These are phyloP conservation scores for Orthosia gothica DNA, from an alignment of 2,888 invertebrate genomes.

Conservation along the genomic window DNA sequence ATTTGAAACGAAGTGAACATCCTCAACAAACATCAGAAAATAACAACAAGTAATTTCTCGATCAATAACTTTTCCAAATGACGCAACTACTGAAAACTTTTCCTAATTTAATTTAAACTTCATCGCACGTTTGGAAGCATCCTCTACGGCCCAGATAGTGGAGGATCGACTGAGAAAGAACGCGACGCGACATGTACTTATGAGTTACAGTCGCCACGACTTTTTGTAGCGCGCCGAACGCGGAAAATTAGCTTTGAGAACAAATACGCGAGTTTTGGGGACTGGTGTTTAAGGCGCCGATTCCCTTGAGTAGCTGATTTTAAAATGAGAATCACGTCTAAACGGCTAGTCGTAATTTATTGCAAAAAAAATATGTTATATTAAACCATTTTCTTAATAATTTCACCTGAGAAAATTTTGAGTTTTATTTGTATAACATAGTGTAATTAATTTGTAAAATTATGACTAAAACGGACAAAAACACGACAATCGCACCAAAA, in stretches of 20 bases:
- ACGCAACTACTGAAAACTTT: not conserved
- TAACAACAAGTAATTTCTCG: not conserved
- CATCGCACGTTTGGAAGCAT: constrained; percentile 63
- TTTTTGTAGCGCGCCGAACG: constrained; percentile 73
- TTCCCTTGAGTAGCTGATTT: no score
- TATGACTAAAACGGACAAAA: no score
- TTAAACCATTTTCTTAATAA: no score
- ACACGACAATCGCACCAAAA: no score
- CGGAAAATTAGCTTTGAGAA: constrained; percentile 74
- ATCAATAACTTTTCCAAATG: not conserved
- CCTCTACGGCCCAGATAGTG: constrained; percentile 75
- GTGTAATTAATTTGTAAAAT: no score
- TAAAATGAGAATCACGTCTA: no score
- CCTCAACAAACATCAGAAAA: no score
- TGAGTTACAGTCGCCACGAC: constrained; percentile 85
- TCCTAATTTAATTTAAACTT: not conserved
- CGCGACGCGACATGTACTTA: constrained; percentile 87
- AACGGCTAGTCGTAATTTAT: no score
- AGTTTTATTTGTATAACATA: no score
- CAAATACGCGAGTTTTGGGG: constrained; percentile 47
- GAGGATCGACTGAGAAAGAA: constrained; percentile 81
- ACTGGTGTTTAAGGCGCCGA: constrained; percentile 19
- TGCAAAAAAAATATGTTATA: no score
- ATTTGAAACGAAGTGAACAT: not conserved
- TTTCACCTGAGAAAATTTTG: no score